A percentile compares a stretch with the other conserved stretches of the same genome.
phyloP scores from a whole-genome alignment of 2,797 vertebrate species.

The Esox masquinongy region DNA sequence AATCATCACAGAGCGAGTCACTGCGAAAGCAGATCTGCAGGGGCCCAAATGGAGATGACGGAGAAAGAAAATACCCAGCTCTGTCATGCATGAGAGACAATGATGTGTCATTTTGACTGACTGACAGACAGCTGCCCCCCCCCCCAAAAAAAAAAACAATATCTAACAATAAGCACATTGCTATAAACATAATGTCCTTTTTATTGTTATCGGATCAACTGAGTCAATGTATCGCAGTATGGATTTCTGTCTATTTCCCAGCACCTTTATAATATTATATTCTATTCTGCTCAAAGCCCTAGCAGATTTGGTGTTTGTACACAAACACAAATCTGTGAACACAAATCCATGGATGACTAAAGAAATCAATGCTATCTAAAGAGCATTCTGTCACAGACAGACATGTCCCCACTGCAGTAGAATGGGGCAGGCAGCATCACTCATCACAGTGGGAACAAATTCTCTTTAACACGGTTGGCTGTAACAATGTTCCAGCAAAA shows the following conservation, averaged over 20 bases:
- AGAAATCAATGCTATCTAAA: not conserved
- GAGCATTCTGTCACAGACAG: constrained; percentile 4
- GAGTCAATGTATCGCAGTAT: too few relatives aligned
- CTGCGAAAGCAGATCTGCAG: constrained; percentile 28
- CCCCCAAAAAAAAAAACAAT: too few relatives aligned
- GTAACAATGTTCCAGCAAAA: not conserved
- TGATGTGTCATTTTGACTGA: constrained; percentile 55
- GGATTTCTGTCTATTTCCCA: too few relatives aligned
- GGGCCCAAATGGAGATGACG: constrained; percentile 57
- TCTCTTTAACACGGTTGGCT: not conserved
- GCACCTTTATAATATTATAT: not conserved
- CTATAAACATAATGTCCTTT: too few relatives aligned
- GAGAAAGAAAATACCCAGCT: constrained; percentile 54
- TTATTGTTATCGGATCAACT: too few relatives aligned
- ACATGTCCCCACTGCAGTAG: not conserved
- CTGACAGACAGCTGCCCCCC: constrained; percentile 36
- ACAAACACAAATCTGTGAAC: constrained; percentile 9
- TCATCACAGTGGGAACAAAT: not conserved
- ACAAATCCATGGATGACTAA: not conserved
- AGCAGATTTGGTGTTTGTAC: not conserved
- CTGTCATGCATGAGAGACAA: constrained; percentile 59
- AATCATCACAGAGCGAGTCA: constrained; percentile 31
- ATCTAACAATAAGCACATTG: too few relatives aligned
- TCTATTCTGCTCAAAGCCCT: not conserved
- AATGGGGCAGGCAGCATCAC: too few relatives aligned